Base-by-base conservation (phyloP, 2,888 invertebrate species). In the Eumacrocentrus americanus region DNA sequence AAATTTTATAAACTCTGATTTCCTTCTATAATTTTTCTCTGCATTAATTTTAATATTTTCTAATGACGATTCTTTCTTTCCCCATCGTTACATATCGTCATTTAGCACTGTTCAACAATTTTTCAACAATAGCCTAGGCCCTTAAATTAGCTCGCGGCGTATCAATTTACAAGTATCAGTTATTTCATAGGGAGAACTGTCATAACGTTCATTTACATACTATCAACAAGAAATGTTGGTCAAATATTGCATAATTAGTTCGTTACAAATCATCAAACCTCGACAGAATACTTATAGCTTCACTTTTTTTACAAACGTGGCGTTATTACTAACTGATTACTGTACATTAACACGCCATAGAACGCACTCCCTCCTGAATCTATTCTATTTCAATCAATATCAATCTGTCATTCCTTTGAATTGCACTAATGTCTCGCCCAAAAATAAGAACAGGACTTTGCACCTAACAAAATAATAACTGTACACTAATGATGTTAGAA, bases 91-190 rank as follows among this genome's bases (percentile, higher is more conserved):
- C 60, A 67, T 62, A 69, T 58, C 65, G 67, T 66, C 65, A 63
- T 52, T 67, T 18, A 68, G 65, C 69, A 70, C 42, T 72, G 67
- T 70, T 75, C 70, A 77, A 78, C 77, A 77, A 77, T 73, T 72
- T 72, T 71, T 72, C n/a, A 77, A 78, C 76, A 77, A 77, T 68
- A 75, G 75, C 76, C 72, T 78, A 78, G 78, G 78, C 78, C 77
- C 73, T 72, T 61, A 64, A 70, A 70, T 65, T 66, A 64, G 35
- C 58, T 63, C 69, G 68, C 63, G 70, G 67, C 68, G 67, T 65
- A 63, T 67, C 69, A 72, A 71, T 67, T 66, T 74, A 76, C 73
- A 73, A 68, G 67, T 66, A 72, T 74, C 73, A 67, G 70, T 69
- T 60, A 53, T 60, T 58, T 25, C 29, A 47, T 56, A 54, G 53